Conservation (phyloP, 2,113 vertebrate genomes). For the Phylloscopus trochiloides region DNA sequence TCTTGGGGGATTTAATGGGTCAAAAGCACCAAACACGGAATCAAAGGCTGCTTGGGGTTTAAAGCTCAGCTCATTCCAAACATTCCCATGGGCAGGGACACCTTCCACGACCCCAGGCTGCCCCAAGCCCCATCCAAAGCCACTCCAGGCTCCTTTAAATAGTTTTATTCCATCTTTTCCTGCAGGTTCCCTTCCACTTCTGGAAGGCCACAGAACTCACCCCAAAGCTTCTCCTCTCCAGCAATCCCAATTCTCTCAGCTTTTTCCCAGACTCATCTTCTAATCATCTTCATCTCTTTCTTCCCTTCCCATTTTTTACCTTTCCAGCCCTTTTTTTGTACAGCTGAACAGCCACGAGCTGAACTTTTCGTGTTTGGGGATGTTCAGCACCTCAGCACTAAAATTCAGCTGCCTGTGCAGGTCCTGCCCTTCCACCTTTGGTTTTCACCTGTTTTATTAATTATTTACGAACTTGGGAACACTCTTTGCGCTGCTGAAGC, state of each 20-base stretch:
- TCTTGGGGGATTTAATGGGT: rapidly evolving
- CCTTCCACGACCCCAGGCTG: rapidly evolving
- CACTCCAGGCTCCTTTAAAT: neutral
- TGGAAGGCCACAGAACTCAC: neutral
- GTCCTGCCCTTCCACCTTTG: neutral
- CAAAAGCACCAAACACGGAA: neutral
- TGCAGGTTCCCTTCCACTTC: neutral
- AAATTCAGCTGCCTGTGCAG: neutral
- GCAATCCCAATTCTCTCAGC: neutral
- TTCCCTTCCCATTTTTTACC: neutral
- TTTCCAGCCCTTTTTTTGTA: neutral
- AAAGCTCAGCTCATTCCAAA: neutral
- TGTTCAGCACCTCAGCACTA: neutral
- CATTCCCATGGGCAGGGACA: neutral
- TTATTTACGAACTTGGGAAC: neutral
- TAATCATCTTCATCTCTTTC: neutral
- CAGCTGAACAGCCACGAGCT: neutral
- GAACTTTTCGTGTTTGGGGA: neutral
- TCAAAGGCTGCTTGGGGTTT: neutral
- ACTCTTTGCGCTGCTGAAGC: neutral
- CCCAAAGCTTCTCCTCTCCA: neutral
- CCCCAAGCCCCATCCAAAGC: neutral
- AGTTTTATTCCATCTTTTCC: neutral
- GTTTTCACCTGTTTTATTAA: neutral
- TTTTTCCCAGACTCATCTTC: neutral